phyloP scores from a whole-genome alignment of 2,113 vertebrate species.

The Malurus cyaneus region DNA sequence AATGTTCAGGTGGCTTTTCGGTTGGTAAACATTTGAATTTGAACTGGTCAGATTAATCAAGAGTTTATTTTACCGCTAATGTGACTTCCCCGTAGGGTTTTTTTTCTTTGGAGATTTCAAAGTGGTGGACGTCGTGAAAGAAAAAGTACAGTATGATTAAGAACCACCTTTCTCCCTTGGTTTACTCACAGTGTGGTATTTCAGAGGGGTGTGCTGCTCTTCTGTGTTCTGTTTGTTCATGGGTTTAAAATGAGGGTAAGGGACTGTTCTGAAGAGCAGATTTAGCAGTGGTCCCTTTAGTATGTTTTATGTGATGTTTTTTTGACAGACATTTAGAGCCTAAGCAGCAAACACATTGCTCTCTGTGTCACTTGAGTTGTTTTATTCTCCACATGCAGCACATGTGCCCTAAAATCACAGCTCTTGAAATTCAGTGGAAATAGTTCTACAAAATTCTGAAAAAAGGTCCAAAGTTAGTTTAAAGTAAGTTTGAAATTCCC shows the following conservation, averaged over 20 bases:
- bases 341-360: not conserved
- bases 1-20: not conserved
- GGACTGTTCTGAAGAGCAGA: not conserved
- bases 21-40: not conserved
- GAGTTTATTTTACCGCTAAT: not conserved
- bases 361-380: not conserved
- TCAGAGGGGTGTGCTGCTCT: not conserved
- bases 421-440: not conserved
- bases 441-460: not conserved
- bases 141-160: accelerated
- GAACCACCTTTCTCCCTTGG: not conserved
- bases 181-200: not conserved
- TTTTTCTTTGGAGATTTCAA: not conserved
- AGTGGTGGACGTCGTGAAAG: not conserved
- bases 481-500: not conserved
- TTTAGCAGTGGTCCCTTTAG: not conserved
- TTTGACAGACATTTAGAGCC: not conserved
- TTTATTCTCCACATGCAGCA: not conserved
- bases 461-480: not conserved
- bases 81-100: not conserved
- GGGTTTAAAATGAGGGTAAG: not conserved
- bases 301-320: not conserved
- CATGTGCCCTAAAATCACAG: not conserved
- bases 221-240: not conserved
- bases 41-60: accelerated